A percentile compares a stretch with the other conserved stretches of the same genome.
Conservation (phyloP, 1,140 invertebrate genomes). For the Popillia japonica region DNA sequence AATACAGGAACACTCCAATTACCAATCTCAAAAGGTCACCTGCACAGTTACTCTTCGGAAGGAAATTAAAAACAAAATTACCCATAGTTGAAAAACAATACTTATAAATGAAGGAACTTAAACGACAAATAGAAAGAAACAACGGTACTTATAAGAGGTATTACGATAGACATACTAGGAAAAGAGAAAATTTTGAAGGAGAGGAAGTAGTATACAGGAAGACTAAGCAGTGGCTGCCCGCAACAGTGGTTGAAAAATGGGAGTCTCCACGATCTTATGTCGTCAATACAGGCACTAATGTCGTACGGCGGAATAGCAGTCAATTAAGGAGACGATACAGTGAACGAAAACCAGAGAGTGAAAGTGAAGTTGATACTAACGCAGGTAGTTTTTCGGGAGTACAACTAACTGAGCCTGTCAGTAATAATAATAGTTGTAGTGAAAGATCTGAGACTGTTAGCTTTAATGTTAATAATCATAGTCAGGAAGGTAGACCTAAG, state of each 20-base stretch:
- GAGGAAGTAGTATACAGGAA: constrained; percentile 7
- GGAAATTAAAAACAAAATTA: constrained; percentile 32
- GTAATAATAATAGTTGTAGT: too few relatives aligned
- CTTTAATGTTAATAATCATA: too few relatives aligned
- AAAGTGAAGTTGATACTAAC: too few relatives aligned
- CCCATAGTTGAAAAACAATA: constrained; percentile 14
- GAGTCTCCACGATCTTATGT: constrained; percentile 6
- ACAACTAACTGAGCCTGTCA: too few relatives aligned
- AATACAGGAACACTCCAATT: constrained; percentile 17
- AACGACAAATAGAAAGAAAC: background rate
- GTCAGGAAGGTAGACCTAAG: background rate
- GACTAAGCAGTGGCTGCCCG: background rate
- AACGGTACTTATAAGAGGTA: background rate
- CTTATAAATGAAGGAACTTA: background rate
- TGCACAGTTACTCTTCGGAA: background rate
- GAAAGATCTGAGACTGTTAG: too few relatives aligned
- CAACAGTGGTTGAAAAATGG: background rate
- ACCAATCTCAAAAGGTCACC: constrained; percentile 8
- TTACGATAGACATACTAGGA: background rate
- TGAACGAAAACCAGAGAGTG: too few relatives aligned
- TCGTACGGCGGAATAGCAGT: too few relatives aligned
- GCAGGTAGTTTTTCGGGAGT: too few relatives aligned
- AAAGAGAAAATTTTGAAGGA: constrained; percentile 2
- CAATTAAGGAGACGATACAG: too few relatives aligned
- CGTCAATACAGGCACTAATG: constrained; percentile 1